Conservation (phyloP, 2,888 invertebrate genomes). For the Cryptophagus acutangulus region DNA sequence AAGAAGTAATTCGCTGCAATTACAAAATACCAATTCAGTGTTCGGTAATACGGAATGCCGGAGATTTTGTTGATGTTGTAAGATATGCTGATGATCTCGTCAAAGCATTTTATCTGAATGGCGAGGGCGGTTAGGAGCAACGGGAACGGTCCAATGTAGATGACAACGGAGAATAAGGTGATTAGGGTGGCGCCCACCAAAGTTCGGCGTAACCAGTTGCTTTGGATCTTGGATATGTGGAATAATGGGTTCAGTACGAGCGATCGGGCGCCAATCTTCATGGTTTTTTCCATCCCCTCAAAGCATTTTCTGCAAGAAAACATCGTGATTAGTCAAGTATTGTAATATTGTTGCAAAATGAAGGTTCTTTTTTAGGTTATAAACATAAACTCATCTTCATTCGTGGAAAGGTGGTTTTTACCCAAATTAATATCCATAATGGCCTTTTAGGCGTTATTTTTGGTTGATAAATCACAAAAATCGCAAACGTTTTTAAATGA, state of each 20-base stretch:
- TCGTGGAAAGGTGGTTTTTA: too few species aligned
- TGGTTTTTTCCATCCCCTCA: not conserved
- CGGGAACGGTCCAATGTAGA: constrained; percentile 89
- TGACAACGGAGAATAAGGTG: constrained; percentile 78
- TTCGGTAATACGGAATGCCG: constrained; percentile 76
- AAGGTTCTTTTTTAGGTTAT: too few species aligned
- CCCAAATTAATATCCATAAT: too few species aligned
- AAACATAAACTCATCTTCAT: too few species aligned
- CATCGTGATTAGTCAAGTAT: too few species aligned
- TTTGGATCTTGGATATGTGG: constrained; percentile 12
- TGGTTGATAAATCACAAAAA: too few species aligned
- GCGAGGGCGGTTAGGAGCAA: constrained; percentile 88
- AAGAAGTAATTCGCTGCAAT: constrained; percentile 97
- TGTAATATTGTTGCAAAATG: too few species aligned
- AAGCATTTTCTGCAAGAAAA: too few species aligned
- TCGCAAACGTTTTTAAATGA: too few species aligned
- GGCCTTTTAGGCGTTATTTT: too few species aligned
- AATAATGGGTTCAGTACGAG: not conserved
- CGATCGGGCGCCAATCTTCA: not conserved
- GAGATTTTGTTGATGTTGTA: constrained; percentile 93
- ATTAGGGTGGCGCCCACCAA: constrained; percentile 95
- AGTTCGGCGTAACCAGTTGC: constrained; percentile 90
- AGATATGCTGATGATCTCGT: constrained; percentile 97
- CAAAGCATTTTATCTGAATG: constrained; percentile 98
- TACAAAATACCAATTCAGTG: constrained; percentile 96